Conservation (phyloP, 2,888 invertebrate genomes). For the Ptychoptera contaminata region DNA sequence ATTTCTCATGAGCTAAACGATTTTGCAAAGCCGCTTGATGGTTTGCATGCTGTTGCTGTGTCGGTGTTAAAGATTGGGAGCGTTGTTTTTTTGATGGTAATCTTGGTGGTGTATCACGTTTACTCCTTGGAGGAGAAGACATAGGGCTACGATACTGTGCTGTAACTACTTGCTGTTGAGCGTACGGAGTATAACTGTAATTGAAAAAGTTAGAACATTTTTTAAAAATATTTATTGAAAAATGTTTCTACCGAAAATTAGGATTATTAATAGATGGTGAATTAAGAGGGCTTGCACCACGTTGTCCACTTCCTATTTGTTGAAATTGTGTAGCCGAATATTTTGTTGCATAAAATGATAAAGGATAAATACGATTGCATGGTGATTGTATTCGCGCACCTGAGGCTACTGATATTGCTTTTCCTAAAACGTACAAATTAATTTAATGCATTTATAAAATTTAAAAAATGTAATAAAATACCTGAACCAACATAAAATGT, state of each 20-base stretch:
- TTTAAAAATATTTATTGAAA: not conserved
- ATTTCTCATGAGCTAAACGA: constrained; percentile 35
- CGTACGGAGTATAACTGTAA: constrained; percentile 19
- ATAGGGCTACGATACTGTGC: constrained; percentile 30
- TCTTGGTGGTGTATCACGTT: constrained; percentile 33
- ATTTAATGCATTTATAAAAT: constrained; percentile 40
- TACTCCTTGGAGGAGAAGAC: constrained; percentile 39
- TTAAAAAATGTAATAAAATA: constrained; percentile 24
- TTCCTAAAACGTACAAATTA: constrained; percentile 44
- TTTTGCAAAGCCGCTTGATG: not conserved
- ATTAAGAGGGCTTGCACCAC: constrained; percentile 27
- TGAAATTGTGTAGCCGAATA: constrained; percentile 34
- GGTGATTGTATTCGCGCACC: constrained; percentile 78
- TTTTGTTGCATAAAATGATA: constrained; percentile 53
- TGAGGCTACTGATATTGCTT: constrained; percentile 75
- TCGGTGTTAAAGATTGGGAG: constrained; percentile 63
- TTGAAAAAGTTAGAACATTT: too few species aligned
- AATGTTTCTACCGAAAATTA: constrained; percentile 19
- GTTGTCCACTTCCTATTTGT: constrained; percentile 31
- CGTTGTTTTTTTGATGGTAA: constrained; percentile 49
- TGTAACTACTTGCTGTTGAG: constrained; percentile 10
- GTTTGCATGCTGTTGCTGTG: constrained; percentile 21
- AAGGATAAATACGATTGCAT: constrained; percentile 62
- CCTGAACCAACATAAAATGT: constrained; percentile 86
- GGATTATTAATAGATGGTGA: constrained; percentile 31